Base-by-base conservation (phyloP, 2,888 invertebrate species). In the Erebia epiphron region DNA sequence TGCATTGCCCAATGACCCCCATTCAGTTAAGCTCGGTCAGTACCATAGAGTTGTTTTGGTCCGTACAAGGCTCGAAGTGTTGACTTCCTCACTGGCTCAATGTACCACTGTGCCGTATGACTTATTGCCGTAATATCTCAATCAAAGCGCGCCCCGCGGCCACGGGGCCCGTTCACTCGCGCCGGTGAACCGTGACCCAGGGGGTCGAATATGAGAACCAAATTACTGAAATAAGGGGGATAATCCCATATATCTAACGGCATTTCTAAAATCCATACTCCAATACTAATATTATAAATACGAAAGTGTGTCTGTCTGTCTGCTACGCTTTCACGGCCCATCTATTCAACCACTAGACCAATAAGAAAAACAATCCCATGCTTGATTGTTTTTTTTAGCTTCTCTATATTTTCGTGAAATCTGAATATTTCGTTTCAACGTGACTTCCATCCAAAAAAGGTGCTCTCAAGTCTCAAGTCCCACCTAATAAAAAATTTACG, bases 111-210 rank as follows among this genome's bases (percentile, higher is more conserved):
- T 75, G 70, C 50, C n/a, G n/a, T n/a, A n/a, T n/a, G n/a, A n/a
- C n/a, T 61, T 68, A 66, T 18, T 5, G 68, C 63, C 10, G 61
- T 68, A 70, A 75, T 72, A 72, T 76, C 76, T 77, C 76, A 76
- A 76, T 76, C 73, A 60, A 64, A 68, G 60, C 58, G 58, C 49
- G 56, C 54, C 60, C 70, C 67, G 56, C 57, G 67, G 67, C 58
- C 66, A 71, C 71, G 70, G 73, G 74, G 70, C 64, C 70, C 75
- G 73, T 78, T 76, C 73, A 77, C 69, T 66, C 74, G 68, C 71
- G 68, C 67, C 75, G 63, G 67, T 75, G 71, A 76, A 73, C 75
- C 77, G 73, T 76, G 69, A 72, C 75, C 74, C 67, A 50, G 61
- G 54, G 57, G 75, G 72, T 75, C 74, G 72, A 67, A 54, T 49